phyloP scores from a whole-genome alignment of 2,888 invertebrate species.

The Schrankia costaestrigalis region DNA sequence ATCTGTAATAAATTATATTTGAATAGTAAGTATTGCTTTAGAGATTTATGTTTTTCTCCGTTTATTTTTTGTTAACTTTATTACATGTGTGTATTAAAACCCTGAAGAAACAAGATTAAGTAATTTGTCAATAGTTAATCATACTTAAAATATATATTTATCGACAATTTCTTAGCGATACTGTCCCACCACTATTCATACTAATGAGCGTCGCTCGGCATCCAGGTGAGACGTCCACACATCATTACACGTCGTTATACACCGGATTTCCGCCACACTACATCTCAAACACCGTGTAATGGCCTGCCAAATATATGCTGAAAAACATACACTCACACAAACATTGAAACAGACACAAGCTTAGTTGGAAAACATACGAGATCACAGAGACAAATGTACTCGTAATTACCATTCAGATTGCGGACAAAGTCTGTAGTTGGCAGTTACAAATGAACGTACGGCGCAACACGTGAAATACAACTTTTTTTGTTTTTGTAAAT shows the following conservation, averaged over 20 bases:
- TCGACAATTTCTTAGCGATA: not conserved
- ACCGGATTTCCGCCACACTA: slow-evolving; percentile 67
- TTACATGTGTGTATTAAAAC: too few relatives aligned
- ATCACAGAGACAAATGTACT: too few relatives aligned
- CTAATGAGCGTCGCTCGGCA: slow-evolving; percentile 54
- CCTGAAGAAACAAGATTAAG: too few relatives aligned
- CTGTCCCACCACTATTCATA: slow-evolving; percentile 33
- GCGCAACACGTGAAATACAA: not conserved
- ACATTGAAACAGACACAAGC: not conserved
- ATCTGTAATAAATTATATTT: too few relatives aligned
- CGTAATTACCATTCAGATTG: too few relatives aligned
- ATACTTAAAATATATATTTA: too few relatives aligned
- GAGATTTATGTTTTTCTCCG: too few relatives aligned
- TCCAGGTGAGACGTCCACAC: slow-evolving; percentile 75
- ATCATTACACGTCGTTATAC: slow-evolving; percentile 62
- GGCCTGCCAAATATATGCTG: slow-evolving; percentile 21
- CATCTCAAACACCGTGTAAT: slow-evolving; percentile 66
- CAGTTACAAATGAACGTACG: not conserved
- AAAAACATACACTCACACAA: slow-evolving; percentile 22
- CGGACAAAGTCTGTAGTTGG: too few relatives aligned
- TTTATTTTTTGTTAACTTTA: too few relatives aligned
- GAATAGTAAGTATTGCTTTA: too few relatives aligned
- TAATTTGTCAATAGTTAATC: too few relatives aligned
- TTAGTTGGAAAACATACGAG: not conserved
- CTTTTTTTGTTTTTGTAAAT: not conserved